Base-by-base conservation (phyloP, 2,888 invertebrate genomes). In the Campaea margaritaria region DNA sequence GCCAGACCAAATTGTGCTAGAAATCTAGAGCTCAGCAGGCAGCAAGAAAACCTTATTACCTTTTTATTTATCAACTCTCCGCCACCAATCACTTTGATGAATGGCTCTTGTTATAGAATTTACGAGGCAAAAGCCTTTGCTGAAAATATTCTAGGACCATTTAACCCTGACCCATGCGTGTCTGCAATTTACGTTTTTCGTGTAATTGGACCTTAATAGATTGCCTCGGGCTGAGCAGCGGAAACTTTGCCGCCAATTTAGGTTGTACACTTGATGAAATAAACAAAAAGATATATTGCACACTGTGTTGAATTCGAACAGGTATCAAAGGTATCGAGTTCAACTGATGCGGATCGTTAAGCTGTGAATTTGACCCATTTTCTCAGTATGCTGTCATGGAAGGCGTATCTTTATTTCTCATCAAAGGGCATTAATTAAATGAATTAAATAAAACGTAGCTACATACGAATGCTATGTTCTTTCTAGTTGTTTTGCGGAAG, bases 171-270 rank as follows among this genome's bases (percentile, higher is more conserved):
- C 60, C 70, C 63, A 71, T 77, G 78, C 82, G 82, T 83, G 81
- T 72, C 62, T 63, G 72, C 80, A 82, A 82, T 82, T 79, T 72
- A 69, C 68, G 73, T 75, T 76, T 78, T 74, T 65, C 64, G 63
- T 67, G 75, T 83, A 83, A 84, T 84, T 82, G 81, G 70, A 77
- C 72, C 73, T 79, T 82, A 81, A 80, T 79, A 83, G 81, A 84
- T 84, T 83, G 80, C 79, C 61, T 68, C 59, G 61, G 67, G 73
- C 70, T 71, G 69, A 80, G 76, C 64, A 67, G 65, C 67, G 58
- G 58, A 58, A 65, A 64, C 63, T 47, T 50, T n/a, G n/a, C 57
- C 61, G 61, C 57, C 57, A 65, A 62, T 67, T 69, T 67, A 58
- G 49, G 61, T 61, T 50, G 11, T 21, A 3, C 27, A 31, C 16